phyloP scores from a whole-genome alignment of 2,113 vertebrate genomes.

The Diglossa brunneiventris region DNA sequence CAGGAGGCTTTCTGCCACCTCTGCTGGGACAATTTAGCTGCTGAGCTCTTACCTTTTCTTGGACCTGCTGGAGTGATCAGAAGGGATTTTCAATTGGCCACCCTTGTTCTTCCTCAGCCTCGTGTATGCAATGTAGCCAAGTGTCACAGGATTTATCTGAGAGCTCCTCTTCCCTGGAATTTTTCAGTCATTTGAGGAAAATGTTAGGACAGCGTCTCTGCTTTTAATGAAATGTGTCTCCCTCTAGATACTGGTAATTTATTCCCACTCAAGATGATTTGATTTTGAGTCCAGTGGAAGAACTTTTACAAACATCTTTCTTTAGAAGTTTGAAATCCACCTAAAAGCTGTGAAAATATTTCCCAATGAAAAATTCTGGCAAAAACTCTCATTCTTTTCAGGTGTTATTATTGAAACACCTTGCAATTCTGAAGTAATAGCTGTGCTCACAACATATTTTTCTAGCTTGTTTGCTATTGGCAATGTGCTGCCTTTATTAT shows the following conservation, averaged over 20 bases:
- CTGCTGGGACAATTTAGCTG: neutral
- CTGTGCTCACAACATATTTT: neutral
- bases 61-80: neutral
- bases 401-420: neutral
- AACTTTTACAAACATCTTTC: neutral
- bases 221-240: neutral
- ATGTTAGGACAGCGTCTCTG: neutral
- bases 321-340: neutral
- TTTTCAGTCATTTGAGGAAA: neutral
- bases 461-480: neutral
- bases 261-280: neutral
- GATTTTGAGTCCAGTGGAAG: neutral
- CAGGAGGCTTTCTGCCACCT: neutral
- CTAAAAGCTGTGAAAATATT: neutral
- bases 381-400: neutral
- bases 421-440: neutral
- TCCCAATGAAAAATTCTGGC: neutral
- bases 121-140: neutral
- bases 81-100: neutral
- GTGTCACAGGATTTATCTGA: neutral
- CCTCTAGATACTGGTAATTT: neutral
- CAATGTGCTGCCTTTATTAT: neutral
- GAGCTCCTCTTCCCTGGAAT: neutral
- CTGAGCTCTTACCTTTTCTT: neutral
- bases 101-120: neutral